phyloP scores from a whole-genome alignment of 2,888 invertebrate species.

The Athetis lepigone region DNA sequence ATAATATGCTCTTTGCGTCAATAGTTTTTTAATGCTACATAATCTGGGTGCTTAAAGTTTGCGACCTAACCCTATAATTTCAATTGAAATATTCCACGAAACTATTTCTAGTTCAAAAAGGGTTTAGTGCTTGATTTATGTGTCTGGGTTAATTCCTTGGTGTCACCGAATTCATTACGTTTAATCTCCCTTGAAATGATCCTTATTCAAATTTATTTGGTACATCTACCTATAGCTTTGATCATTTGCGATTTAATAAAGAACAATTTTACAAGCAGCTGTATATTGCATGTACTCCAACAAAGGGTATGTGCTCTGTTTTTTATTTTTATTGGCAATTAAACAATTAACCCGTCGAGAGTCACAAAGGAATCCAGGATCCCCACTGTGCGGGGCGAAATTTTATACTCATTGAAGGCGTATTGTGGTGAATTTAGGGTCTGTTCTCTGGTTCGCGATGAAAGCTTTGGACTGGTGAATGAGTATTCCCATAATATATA shows the following conservation, averaged over 20 bases:
- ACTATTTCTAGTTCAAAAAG: slow-evolving; percentile 19
- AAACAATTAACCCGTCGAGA: slow-evolving; percentile 88
- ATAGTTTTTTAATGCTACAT: slow-evolving; percentile 30
- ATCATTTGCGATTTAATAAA: slow-evolving; percentile 52
- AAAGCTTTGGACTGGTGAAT: slow-evolving; percentile 72
- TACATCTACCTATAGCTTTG: slow-evolving; percentile 19
- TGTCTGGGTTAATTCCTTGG: not conserved
- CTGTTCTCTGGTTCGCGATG: slow-evolving; percentile 73
- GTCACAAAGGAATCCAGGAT: slow-evolving; percentile 79
- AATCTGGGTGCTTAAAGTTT: slow-evolving; percentile 14
- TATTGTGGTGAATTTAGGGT: slow-evolving; percentile 83
- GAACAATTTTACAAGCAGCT: slow-evolving; percentile 69
- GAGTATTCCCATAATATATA: slow-evolving; percentile 67
- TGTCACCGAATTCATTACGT: not conserved
- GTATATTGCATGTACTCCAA: slow-evolving; percentile 65
- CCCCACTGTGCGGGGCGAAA: slow-evolving; percentile 82
- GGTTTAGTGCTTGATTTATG: slow-evolving; percentile 22
- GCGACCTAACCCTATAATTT: slow-evolving; percentile 42
- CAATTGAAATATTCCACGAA: slow-evolving; percentile 26
- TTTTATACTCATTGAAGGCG: slow-evolving; percentile 85
- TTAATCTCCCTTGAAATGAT: slow-evolving; percentile 8
- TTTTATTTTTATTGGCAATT: slow-evolving; percentile 90
- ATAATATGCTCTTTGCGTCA: slow-evolving; percentile 10
- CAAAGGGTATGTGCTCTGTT: slow-evolving; percentile 76
- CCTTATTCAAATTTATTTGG: slow-evolving; percentile 17